phyloP scores from a whole-genome alignment of 2,113 vertebrate species.

The Ancistrus triradiatus region DNA sequence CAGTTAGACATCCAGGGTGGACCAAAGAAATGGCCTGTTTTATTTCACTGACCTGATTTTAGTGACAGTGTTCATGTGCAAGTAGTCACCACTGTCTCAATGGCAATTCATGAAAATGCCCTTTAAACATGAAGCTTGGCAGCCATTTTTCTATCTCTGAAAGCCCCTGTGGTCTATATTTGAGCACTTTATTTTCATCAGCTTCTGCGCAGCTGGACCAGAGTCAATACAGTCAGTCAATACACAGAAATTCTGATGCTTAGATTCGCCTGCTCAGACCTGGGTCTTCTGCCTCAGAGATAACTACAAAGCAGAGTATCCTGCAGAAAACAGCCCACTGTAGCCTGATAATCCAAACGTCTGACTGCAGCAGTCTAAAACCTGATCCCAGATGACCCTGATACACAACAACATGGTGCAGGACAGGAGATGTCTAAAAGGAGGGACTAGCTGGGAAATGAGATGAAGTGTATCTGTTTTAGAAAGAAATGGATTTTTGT shows the following conservation, averaged over 20 bases:
- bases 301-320: not conserved
- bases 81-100: constrained; percentile 18
- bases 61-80: constrained; percentile 20
- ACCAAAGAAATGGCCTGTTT: constrained; percentile 19
- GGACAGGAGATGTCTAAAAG: constrained; percentile 9
- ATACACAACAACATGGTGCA: constrained; percentile 24
- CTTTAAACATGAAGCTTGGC: constrained; percentile 29
- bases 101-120: constrained; percentile 23
- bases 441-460: not conserved
- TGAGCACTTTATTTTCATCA: constrained; percentile 21
- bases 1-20: not conserved
- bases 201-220: not conserved
- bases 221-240: not conserved
- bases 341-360: constrained; percentile 3
- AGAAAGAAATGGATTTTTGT: too few species aligned
- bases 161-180: not conserved
- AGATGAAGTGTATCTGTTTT: too few species aligned
- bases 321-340: not conserved
- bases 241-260: constrained; percentile 10
- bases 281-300: not conserved
- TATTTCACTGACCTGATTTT: constrained; percentile 34
- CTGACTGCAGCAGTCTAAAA: constrained; percentile 26
- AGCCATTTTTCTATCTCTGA: constrained; percentile 21
- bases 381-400: constrained; percentile 34
- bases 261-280: not conserved